A percentile compares a stretch with the other conserved stretches of the same genome.
Conservation (phyloP, 1,140 invertebrate species). For the Saxidomus purpurata region DNA sequence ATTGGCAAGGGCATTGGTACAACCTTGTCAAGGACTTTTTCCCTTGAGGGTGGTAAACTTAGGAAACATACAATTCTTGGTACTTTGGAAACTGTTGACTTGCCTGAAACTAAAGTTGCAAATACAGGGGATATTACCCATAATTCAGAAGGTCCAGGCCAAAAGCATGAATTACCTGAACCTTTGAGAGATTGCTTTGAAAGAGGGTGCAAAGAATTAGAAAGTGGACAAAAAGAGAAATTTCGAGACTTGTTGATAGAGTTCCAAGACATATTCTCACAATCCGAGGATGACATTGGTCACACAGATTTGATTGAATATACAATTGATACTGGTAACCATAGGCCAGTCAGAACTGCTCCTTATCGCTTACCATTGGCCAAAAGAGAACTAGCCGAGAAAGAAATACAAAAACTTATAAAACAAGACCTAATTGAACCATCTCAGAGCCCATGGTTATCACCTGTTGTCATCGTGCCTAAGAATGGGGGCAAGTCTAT, state of each 20-base stretch:
- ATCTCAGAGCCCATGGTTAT: background rate
- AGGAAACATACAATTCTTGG: too few species aligned
- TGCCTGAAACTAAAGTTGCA: background rate
- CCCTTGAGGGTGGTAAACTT: too few species aligned
- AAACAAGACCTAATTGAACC: conserved; percentile 14
- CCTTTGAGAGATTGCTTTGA: background rate
- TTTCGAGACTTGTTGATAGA: conserved; percentile 17
- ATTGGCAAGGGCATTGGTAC: background rate
- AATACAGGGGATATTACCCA: background rate
- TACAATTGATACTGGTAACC: conserved; percentile 35
- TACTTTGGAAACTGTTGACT: background rate
- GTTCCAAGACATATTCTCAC: conserved; percentile 20
- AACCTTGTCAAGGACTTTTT: background rate
- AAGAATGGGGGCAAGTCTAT: background rate
- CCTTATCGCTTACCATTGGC: background rate
- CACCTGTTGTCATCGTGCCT: background rate
- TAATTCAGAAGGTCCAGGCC: too few species aligned
- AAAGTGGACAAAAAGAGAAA: too few species aligned
- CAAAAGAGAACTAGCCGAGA: background rate
- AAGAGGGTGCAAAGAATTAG: background rate
- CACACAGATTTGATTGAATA: conserved; percentile 23
- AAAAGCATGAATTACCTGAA: background rate
- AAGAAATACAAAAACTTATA: conserved; percentile 12
- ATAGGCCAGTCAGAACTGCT: too few species aligned
- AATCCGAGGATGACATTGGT: conserved; percentile 24